These are phyloP conservation scores for Hydriomena furcata DNA, from an alignment of 2,888 invertebrate genomes.

Conservation along the genomic window DNA sequence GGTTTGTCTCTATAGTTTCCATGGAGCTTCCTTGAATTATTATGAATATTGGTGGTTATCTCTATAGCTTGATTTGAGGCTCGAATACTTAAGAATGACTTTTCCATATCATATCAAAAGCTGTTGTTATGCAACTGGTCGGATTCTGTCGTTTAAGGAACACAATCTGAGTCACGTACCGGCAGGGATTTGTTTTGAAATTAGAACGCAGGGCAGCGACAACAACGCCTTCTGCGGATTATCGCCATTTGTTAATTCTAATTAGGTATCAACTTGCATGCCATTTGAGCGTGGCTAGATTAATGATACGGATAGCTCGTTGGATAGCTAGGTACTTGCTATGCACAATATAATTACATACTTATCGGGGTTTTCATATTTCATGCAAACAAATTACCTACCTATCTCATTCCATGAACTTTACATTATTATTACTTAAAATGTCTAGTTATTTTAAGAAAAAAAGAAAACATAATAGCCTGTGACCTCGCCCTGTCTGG, in stretches of 20 bases:
- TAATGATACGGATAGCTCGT: conserved; percentile 18
- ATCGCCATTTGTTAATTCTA: conserved; percentile 72
- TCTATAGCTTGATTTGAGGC: neutral
- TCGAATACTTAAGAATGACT: too few species aligned
- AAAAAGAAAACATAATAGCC: conserved; percentile 65
- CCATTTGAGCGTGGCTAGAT: conserved; percentile 19
- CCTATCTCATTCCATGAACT: too few species aligned
- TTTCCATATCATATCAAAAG: conserved; percentile 19
- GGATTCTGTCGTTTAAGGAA: conserved; percentile 68
- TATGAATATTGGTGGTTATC: too few species aligned
- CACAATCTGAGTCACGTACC: conserved; percentile 81
- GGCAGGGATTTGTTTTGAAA: conserved; percentile 81
- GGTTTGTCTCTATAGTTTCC: too few species aligned
- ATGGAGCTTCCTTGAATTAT: too few species aligned
- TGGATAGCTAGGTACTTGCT: too few species aligned
- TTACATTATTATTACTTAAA: conserved; percentile 29
- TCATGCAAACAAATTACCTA: too few species aligned
- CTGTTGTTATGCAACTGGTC: conserved; percentile 58
- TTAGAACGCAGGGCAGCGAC: conserved; percentile 72
- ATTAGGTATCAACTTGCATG: conserved; percentile 48
- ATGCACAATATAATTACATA: too few species aligned
- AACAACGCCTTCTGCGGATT: conserved; percentile 74
- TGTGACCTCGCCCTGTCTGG: conserved; percentile 58
- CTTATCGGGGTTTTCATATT: too few species aligned
- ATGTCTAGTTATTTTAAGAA: conserved; percentile 53